phyloP scores from a whole-genome alignment of 37 sponge, comb jelly and placozoan species.

The Geodia barretti region DNA sequence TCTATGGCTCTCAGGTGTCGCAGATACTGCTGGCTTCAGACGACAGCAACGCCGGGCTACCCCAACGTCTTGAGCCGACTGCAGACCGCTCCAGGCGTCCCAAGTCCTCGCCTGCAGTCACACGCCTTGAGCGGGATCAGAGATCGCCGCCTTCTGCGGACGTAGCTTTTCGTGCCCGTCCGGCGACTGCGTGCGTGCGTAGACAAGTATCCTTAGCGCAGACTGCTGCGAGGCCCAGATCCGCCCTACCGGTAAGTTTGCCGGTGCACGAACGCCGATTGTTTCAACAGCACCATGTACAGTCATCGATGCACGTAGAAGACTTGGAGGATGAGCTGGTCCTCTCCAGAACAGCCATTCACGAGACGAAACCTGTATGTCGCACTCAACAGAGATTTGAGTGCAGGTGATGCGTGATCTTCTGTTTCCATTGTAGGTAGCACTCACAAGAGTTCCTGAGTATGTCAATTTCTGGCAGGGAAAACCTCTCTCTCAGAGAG shows the following conservation, averaged over 20 bases:
- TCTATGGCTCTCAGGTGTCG: slow-evolving; percentile 75
- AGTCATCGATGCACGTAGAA: neutral
- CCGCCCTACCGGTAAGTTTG: too few species aligned
- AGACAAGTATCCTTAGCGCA: too few species aligned
- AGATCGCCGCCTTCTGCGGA: neutral
- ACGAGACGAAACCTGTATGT: neutral
- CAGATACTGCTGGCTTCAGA: slow-evolving; percentile 31
- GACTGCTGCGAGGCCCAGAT: neutral
- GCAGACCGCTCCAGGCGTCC: slow-evolving; percentile 23
- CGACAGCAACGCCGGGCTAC: slow-evolving; percentile 9
- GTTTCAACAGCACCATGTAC: neutral
- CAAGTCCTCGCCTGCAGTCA: slow-evolving; percentile 52
- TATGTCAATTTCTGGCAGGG: slow-evolving; percentile 80
- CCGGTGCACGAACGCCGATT: too few species aligned
- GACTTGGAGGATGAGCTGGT: neutral
- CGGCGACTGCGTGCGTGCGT: neutral
- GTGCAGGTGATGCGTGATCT: neutral
- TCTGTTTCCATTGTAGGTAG: slow-evolving; percentile 22
- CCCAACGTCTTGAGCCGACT: neutral
- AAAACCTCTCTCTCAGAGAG: slow-evolving; percentile 56
- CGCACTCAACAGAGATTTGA: neutral
- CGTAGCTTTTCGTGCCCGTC: neutral
- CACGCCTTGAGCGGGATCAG: slow-evolving; percentile 18
- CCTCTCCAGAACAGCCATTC: neutral
- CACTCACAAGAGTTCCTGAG: slow-evolving; percentile 55